These are phyloP conservation scores for Echinarachnius parma DNA, from an alignment of 53 echinoderm and acorn worm species.

Conservation along the genomic window DNA sequence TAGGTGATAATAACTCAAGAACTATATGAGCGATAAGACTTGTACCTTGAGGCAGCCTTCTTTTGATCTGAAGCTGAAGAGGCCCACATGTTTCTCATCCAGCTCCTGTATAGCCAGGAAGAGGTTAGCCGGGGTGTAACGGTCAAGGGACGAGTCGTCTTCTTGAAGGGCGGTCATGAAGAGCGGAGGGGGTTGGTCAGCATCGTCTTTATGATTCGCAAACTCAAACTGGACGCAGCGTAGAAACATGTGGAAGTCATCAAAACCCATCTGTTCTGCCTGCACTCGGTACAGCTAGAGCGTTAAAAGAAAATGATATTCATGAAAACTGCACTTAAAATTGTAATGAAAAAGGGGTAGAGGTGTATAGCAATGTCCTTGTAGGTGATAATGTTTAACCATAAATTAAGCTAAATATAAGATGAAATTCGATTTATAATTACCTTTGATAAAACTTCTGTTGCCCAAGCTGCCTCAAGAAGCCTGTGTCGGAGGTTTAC, in stretches of 20 bases:
- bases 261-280: slow-evolving; percentile 94
- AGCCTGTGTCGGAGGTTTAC: slow-evolving; percentile 80
- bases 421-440: too few relatives aligned
- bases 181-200: slow-evolving; percentile 94
- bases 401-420: too few relatives aligned
- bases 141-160: slow-evolving; percentile 92
- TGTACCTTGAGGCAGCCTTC: slow-evolving; percentile 93
- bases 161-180: slow-evolving; percentile 97
- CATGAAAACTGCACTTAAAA: background rate
- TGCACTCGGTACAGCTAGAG: slow-evolving; percentile 86
- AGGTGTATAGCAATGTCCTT: too few relatives aligned
- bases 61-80: slow-evolving; percentile 83
- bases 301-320: background rate
- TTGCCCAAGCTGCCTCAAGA: slow-evolving; percentile 76
- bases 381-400: too few relatives aligned
- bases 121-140: slow-evolving; percentile 69
- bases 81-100: slow-evolving; percentile 93
- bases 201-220: slow-evolving; percentile 88
- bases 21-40: too few relatives aligned
- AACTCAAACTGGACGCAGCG: slow-evolving; percentile 99
- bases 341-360: too few relatives aligned
- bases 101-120: slow-evolving; percentile 88
- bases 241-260: slow-evolving; percentile 90
- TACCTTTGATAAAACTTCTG: slow-evolving; percentile 88
- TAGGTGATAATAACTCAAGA: too few relatives aligned